Conservation (phyloP, 1,140 invertebrate species). For the Drosophila murphyi region DNA sequence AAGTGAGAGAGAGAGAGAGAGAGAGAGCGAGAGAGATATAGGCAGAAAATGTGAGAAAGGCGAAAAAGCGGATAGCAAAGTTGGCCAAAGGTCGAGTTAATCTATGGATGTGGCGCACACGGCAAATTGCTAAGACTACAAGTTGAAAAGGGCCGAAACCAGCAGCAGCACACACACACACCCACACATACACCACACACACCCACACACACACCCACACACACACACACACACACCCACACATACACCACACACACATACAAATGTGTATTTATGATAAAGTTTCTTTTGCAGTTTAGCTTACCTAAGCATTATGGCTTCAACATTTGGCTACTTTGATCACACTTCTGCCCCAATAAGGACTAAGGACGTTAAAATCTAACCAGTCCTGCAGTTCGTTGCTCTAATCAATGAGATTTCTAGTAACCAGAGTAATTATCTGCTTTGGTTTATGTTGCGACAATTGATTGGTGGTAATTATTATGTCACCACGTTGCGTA, state of each 20-base stretch:
- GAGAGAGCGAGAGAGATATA: neutral
- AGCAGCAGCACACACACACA: neutral
- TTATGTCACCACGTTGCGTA: conserved; percentile 14
- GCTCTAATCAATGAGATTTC: neutral
- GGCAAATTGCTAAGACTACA: conserved; percentile 28
- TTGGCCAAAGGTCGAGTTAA: conserved; percentile 69
- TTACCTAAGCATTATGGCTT: conserved; percentile 4
- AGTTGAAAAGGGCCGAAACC: neutral
- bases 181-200: neutral
- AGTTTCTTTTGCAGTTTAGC: conserved; percentile 22
- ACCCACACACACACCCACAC: too few species aligned
- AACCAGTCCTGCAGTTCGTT: too few species aligned
- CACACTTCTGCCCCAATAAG: neutral
- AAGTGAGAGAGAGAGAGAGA: neutral
- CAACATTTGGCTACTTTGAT: neutral
- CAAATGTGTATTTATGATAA: neutral
- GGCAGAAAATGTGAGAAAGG: neutral
- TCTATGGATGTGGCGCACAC: conserved; percentile 46
- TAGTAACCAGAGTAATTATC: conserved; percentile 4
- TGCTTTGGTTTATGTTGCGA: neutral
- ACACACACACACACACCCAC: too few species aligned
- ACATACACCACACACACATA: too few species aligned
- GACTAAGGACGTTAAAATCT: too few species aligned
- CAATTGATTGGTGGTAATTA: neutral
- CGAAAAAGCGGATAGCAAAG: conserved; percentile 23